Percentiles rank a stretch among this genome's conserved stretches.
Evolutionary conservation across 2,888 invertebrate species (phyloP).

Genomic region (Achlya flavicornis): DNA sequence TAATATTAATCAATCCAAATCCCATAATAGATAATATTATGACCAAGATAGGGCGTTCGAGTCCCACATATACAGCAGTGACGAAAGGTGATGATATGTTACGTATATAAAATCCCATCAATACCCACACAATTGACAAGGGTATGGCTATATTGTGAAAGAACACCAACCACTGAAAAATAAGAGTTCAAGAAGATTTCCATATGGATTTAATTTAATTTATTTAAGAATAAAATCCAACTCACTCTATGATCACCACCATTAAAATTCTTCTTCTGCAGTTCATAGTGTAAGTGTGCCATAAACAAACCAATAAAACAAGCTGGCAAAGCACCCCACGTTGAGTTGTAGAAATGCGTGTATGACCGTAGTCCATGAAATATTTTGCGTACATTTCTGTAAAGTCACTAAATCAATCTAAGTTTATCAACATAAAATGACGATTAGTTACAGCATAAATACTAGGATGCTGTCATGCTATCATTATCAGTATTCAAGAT

Average conservation of each 20-base stretch:
- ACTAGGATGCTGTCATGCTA: too few relatives aligned
- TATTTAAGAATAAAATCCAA: too few relatives aligned
- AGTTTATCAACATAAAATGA: not conserved
- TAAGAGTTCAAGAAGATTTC: too few relatives aligned
- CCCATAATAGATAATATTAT: constrained; percentile 19
- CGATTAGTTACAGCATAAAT: too few relatives aligned
- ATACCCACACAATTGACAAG: not conserved
- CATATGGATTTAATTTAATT: too few relatives aligned
- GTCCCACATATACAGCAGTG: constrained; percentile 17
- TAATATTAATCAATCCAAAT: constrained; percentile 19
- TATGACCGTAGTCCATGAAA: constrained; percentile 16
- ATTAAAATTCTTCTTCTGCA: constrained; percentile 22
- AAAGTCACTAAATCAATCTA: not conserved
- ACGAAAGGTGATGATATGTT: not conserved
- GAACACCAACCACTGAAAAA: constrained; percentile 3
- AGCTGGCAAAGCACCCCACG: constrained; percentile 25
- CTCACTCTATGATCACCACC: not conserved
- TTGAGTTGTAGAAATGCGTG: constrained; percentile 20
- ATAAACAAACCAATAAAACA: constrained; percentile 25
- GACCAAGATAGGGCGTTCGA: constrained; percentile 28
- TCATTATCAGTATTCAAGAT: too few relatives aligned
- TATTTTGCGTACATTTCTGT: constrained; percentile 11
- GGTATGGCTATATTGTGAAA: not conserved
- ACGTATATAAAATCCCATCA: not conserved
- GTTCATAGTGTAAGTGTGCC: constrained; percentile 24